phyloP scores from a whole-genome alignment of 2,113 vertebrate species.

The Sardina pilchardus region DNA sequence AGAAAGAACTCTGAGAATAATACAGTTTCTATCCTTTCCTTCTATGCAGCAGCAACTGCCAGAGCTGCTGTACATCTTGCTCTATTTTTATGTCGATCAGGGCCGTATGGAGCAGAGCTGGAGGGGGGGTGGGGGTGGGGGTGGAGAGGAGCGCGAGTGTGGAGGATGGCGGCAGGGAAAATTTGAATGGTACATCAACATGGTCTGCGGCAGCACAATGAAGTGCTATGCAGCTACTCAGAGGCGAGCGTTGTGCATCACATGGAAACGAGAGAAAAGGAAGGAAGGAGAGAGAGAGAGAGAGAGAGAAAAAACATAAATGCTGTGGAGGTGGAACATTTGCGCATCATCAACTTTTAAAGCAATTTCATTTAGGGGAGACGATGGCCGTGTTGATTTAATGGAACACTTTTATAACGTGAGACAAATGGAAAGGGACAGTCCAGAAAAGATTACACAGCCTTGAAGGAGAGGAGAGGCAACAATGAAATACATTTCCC shows the following conservation, averaged over 20 bases:
- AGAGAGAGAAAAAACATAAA: background rate
- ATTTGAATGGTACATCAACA: background rate
- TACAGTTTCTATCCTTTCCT: background rate
- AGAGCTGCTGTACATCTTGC: background rate
- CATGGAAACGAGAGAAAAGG: background rate
- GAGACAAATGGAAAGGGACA: background rate
- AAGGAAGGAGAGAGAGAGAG: background rate
- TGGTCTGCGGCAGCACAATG: background rate
- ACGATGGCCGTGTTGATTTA: conserved; percentile 3
- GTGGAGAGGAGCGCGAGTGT: background rate
- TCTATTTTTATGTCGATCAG: conserved; percentile 2
- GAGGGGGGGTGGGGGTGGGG: too few relatives aligned
- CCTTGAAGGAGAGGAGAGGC: background rate
- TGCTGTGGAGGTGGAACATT: background rate
- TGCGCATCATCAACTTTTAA: background rate
- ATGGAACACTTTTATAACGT: background rate
- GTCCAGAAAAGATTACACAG: background rate
- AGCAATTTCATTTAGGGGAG: conserved; percentile 6
- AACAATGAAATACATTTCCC: background rate
- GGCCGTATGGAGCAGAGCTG: background rate
- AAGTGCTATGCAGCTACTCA: background rate
- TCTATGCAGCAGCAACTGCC: background rate
- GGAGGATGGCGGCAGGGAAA: background rate
- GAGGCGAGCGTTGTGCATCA: background rate
- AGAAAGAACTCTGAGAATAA: background rate